Base-by-base conservation (phyloP, 2,888 invertebrate species). In the Protodeltote pygarga region DNA sequence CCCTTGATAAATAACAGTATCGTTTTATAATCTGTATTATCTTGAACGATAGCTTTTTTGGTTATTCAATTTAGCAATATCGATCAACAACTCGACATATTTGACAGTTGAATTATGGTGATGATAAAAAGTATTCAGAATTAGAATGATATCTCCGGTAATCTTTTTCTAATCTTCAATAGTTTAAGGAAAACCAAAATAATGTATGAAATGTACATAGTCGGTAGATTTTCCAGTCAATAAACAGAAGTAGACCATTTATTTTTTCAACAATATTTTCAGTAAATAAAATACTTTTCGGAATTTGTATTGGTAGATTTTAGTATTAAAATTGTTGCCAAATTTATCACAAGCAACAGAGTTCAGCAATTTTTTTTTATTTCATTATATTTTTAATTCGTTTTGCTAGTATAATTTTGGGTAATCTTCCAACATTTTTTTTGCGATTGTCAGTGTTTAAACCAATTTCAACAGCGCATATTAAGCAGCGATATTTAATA, bases 291-390 rank as follows among this genome's bases (percentile, higher is more conserved):
- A 65, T 75, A 71, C 50, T 76, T 78, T 79, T 81, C 69, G 71
- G 73, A 71, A 60, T 54, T 53, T 76, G 46, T 79, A 76, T 60
- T 53, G 51, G 52, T 71, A 73, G 46, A 60, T 65, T 62, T 65
- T 66, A 73, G 59, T 66, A 66, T 70, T 65, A 66, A 67, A 47
- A 68, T 68, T 71, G 77, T 79, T 80, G 81, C 81, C 80, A 84
- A 83, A 81, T 71, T 55, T 19, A 44, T 71, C 52, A 38, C 61
- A 67, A 11, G 39, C 48, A 40, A 66, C 54, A 27, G 61, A 59
- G 52, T 59, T 59, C 51, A 59, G 33, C 42, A n/a, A n/a, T n/a
- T n/a, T n/a, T 23, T 37, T 33, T 34, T n/a, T 31, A 19, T n/a
- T n/a, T n/a, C 10, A 1, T 8, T 9, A 9, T 19, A n/a, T 19